Conservation (phyloP, 2,113 vertebrate species). For the Ictalurus punctatus region DNA sequence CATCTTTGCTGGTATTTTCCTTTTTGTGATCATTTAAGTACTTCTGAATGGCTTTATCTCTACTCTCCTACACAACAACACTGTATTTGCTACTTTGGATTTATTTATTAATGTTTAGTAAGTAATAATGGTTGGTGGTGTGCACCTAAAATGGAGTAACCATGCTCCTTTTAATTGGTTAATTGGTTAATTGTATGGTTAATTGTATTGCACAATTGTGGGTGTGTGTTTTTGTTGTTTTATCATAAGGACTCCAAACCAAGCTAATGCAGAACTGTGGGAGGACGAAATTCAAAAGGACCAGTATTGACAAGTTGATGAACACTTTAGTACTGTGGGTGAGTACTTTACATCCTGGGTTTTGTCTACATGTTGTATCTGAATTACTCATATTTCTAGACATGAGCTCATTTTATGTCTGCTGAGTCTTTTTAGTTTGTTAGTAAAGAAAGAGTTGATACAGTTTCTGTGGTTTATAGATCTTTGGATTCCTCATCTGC, state of each 20-base stretch:
- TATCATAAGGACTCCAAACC: conserved; percentile 73
- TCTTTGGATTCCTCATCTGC: conserved; percentile 77
- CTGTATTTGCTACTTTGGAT: not conserved
- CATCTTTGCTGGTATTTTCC: conserved; percentile 74
- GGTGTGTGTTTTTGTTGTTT: not conserved
- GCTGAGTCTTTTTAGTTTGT: not conserved
- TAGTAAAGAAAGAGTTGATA: not conserved
- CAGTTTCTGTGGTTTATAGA: conserved; percentile 62
- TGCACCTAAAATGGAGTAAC: not conserved
- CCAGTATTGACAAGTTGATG: conserved; percentile 79
- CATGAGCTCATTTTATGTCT: conserved; percentile 25
- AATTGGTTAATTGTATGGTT: not conserved
- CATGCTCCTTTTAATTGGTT: conserved; percentile 11
- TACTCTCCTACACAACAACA: not conserved
- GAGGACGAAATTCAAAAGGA: conserved; percentile 77
- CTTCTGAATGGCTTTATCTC: conserved; percentile 3
- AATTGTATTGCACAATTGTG: conserved; percentile 1
- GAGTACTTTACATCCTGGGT: conserved; percentile 56
- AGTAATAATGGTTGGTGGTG: not conserved
- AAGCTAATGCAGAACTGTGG: conserved; percentile 83
- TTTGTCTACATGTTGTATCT: conserved; percentile 21
- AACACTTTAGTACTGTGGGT: conserved; percentile 80
- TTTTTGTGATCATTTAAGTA: conserved; percentile 13
- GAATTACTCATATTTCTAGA: conserved; percentile 38
- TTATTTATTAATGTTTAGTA: conserved; percentile 16